Percentiles rank a stretch among this genome's conserved stretches.
Evolutionary conservation across 2,797 vertebrate genomes (phyloP).

Genomic region (Botia kubotai): DNA sequence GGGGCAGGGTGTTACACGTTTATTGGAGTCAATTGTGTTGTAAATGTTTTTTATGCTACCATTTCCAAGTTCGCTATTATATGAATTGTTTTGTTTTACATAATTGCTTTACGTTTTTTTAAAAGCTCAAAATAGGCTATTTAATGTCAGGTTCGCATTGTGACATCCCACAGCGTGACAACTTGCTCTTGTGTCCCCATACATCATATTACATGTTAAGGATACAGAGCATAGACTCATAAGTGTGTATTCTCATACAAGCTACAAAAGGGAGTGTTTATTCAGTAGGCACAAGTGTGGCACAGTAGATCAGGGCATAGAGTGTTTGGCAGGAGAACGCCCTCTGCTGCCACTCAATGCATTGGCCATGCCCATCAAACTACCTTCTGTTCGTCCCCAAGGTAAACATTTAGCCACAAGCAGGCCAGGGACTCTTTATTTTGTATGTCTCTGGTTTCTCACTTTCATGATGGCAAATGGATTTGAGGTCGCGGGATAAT

Average conservation of each 20-base stretch:
- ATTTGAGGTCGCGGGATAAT: constrained; percentile 20
- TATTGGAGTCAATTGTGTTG: too few species aligned
- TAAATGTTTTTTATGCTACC: too few species aligned
- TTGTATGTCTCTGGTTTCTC: constrained; percentile 25
- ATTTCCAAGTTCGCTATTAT: too few species aligned
- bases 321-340: constrained; percentile 36
- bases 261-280: neutral
- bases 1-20: too few species aligned
- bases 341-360: constrained; percentile 38
- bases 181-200: neutral
- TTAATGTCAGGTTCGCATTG: too few species aligned
- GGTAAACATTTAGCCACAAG: neutral
- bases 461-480: constrained; percentile 4
- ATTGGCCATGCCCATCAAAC: constrained; percentile 2
- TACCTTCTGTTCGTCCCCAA: neutral
- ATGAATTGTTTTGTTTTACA: too few species aligned
- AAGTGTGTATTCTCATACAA: neutral
- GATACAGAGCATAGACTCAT: neutral
- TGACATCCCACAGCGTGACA: neutral
- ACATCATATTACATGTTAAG: neutral
- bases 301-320: constrained; percentile 12
- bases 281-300: neutral
- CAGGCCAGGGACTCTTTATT: constrained; percentile 4
- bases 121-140: too few species aligned
- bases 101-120: too few species aligned